Base-by-base conservation (phyloP, 2,797 vertebrate genomes). In the Ptychadena robeensis region DNA sequence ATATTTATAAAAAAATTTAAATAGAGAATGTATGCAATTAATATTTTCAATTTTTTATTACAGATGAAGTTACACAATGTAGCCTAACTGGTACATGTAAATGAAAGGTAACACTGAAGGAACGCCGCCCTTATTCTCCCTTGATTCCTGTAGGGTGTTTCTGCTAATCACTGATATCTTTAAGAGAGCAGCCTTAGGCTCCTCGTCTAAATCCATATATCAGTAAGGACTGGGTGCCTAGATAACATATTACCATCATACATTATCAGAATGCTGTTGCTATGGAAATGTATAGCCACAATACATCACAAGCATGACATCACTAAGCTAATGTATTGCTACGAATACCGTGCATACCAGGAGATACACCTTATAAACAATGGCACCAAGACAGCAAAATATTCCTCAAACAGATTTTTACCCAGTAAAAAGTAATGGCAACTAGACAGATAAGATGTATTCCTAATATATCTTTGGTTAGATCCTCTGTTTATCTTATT, bases 251-350 rank as follows among this genome's bases (percentile, higher is more conserved):
- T 92, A 89, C 88, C 90, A 91, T 91, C 92, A 92, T 91, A 86
- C 87, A 91, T 91, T 89, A 91, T 93, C 90, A 91, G 88, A 92
- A 87, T 86, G 40, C 88, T 86, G 93, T 93, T 93, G 91, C 93
- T 86, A 92, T 93, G 91, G 93, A 86, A 90, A 93, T 89, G 88
- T 89, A 91, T 92, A 88, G 90, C 91, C 90, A 91, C 89, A 91
- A 92, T 93, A 88, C 85, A 92, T 93, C 93, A 92, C 89, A 86
- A 86, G 88, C 30, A 18, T 81, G 91, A 92, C 85, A 86, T 90
- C 89, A 89, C 88, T 86, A 53, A 83, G 86, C 77, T 93, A 93
- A 93, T 92, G 87, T 88, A 92, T 90, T 79, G 61, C 89, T 88
- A 85, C 65, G 71, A 86, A 85, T 70, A 15, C 78, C 87, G 87